These are phyloP conservation scores for Delichon dasypus DNA, from an alignment of 2,797 vertebrate genomes.

Conservation along the genomic window DNA sequence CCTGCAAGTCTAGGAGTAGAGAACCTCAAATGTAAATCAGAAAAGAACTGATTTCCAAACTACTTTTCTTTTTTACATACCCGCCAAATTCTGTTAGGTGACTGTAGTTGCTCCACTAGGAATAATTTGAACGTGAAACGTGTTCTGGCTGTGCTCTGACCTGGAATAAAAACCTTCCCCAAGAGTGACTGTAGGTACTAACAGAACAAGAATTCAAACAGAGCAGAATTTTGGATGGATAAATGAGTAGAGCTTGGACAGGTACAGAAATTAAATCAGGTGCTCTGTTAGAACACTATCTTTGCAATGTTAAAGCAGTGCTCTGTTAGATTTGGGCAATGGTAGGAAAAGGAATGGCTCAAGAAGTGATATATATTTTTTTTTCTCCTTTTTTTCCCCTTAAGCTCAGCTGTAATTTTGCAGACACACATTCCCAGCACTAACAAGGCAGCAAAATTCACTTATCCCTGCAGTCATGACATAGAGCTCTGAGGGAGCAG, in stretches of 20 bases:
- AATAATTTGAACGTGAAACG: not conserved
- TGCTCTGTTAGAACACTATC: not conserved
- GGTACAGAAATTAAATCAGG: not conserved
- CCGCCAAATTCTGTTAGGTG: not conserved
- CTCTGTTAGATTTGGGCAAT: not conserved
- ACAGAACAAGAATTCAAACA: not conserved
- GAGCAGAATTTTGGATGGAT: not conserved
- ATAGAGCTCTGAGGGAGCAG: not conserved
- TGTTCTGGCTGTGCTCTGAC: not conserved
- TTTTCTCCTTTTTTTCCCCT: fast-evolving
- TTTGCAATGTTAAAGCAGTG: not conserved
- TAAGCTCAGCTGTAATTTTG: not conserved
- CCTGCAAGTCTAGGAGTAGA: not conserved
- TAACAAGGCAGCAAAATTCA: not conserved
- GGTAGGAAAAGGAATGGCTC: not conserved
- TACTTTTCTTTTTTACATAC: not conserved
- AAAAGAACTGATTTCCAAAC: not conserved
- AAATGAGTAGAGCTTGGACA: not conserved
- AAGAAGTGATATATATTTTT: not conserved
- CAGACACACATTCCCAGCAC: not conserved
- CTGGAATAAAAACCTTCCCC: not conserved
- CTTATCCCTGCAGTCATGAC: not conserved
- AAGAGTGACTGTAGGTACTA: not conserved
- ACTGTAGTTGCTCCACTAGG: not conserved
- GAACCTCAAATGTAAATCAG: not conserved